These are phyloP conservation scores for Tautogolabrus adspersus DNA, from an alignment of 2,113 vertebrate species.

Conservation along the genomic window DNA sequence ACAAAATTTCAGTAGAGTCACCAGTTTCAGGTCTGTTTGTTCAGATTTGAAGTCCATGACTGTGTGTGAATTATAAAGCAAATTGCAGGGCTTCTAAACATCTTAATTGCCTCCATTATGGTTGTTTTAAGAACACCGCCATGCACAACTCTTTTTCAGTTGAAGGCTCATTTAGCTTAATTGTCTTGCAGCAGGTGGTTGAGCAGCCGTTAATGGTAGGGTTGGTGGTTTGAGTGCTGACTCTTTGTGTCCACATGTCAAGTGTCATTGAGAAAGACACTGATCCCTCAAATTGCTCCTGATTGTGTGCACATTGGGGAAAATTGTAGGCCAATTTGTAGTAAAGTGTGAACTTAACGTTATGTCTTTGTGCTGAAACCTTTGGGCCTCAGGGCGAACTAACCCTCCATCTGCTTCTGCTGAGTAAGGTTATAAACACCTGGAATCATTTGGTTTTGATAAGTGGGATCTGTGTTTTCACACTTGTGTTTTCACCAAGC, in stretches of 20 bases:
- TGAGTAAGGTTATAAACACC: constrained; percentile 3
- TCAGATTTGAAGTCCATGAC: background rate
- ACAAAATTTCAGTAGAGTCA: background rate
- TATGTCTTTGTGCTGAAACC: constrained; percentile 1
- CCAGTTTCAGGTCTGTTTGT: too few relatives aligned
- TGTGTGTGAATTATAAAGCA: background rate
- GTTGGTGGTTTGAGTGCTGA: background rate
- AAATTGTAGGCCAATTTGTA: background rate
- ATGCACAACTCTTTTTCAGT: background rate
- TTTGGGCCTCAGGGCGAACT: background rate
- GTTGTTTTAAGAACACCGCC: background rate
- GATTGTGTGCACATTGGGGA: background rate
- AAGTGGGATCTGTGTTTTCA: background rate
- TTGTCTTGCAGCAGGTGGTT: too few relatives aligned
- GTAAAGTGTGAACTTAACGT: background rate
- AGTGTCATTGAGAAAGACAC: background rate
- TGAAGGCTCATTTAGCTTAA: too few relatives aligned
- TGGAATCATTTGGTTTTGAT: constrained; percentile 4
- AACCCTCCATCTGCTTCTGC: constrained; percentile 18
- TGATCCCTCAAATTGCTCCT: background rate
- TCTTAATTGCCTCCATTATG: background rate
- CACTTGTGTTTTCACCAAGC: background rate
- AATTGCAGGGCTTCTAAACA: background rate
- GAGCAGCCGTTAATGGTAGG: background rate
- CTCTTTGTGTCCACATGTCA: background rate